phyloP scores from a whole-genome alignment of 2,888 invertebrate genomes.

The Xestia ashworthii region DNA sequence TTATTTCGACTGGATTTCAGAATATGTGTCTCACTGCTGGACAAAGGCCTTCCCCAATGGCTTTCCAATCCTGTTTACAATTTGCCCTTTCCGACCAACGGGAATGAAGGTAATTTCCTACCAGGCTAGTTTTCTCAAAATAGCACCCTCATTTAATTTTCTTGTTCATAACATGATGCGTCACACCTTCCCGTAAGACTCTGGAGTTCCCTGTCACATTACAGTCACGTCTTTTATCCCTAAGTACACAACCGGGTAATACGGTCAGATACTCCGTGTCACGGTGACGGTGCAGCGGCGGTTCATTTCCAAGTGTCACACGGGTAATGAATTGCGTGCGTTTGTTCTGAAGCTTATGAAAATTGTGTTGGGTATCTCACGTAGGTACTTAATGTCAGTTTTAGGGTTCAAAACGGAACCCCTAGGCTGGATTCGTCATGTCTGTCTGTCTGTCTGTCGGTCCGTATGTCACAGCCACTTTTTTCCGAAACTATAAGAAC shows the following conservation, averaged over 20 bases:
- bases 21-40: too few relatives aligned
- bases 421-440: too few relatives aligned
- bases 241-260: conserved; percentile 12
- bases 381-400: neutral
- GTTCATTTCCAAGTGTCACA: conserved; percentile 34
- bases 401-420: too few relatives aligned
- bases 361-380: neutral
- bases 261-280: conserved; percentile 28
- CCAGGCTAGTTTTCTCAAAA: neutral
- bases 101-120: neutral
- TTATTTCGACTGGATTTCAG: too few relatives aligned
- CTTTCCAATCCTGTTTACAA: too few relatives aligned
- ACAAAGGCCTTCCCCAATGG: too few relatives aligned
- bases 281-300: conserved; percentile 21
- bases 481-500: too few relatives aligned
- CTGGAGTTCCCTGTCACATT: neutral
- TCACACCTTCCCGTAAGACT: neutral
- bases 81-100: too few relatives aligned
- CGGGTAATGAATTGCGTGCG: neutral
- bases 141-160: neutral
- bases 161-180: neutral
- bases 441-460: too few relatives aligned
- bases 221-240: conserved; percentile 14
- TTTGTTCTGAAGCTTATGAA: neutral
- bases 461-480: too few relatives aligned